phyloP scores from a whole-genome alignment of 2,113 vertebrate species.

The Malurus elegans region DNA sequence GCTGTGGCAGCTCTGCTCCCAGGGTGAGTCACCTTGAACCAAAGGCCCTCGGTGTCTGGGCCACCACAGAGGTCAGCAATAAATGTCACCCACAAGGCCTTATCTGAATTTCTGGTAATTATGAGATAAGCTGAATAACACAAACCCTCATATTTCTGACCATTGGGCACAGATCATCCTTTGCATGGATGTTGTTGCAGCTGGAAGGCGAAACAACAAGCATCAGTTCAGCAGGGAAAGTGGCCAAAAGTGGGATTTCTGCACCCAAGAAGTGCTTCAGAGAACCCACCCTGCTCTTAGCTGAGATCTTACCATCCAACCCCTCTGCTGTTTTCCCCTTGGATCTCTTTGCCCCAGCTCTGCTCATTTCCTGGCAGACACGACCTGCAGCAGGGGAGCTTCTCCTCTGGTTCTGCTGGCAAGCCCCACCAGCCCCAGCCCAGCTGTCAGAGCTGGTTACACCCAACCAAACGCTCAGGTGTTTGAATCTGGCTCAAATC shows the following conservation, averaged over 20 bases:
- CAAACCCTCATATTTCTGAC: background rate
- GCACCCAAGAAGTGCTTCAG: background rate
- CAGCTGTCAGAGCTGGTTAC: background rate
- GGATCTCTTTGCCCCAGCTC: background rate
- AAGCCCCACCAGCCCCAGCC: background rate
- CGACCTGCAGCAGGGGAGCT: fast-evolving
- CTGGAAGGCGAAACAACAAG: background rate
- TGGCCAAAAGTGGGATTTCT: background rate
- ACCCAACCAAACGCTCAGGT: fast-evolving
- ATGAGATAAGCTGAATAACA: background rate
- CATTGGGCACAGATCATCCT: background rate
- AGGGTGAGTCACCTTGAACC: background rate
- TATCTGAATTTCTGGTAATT: background rate
- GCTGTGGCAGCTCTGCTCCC: background rate
- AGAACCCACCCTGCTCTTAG: background rate
- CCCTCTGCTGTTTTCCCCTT: fast-evolving
- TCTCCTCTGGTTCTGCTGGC: background rate
- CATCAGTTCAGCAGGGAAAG: background rate
- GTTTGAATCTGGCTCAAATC: background rate
- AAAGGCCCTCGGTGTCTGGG: fast-evolving
- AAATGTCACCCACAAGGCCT: background rate
- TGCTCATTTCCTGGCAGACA: background rate
- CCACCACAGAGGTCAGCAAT: background rate
- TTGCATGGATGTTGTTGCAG: background rate
- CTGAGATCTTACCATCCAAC: fast-evolving